Evolutionary conservation across 30 jellyfish, hydroid and myxozoan species (phyloP), one percentile per base, ranked within the genome.

Genomic region (Aurelia aurita): DNA sequence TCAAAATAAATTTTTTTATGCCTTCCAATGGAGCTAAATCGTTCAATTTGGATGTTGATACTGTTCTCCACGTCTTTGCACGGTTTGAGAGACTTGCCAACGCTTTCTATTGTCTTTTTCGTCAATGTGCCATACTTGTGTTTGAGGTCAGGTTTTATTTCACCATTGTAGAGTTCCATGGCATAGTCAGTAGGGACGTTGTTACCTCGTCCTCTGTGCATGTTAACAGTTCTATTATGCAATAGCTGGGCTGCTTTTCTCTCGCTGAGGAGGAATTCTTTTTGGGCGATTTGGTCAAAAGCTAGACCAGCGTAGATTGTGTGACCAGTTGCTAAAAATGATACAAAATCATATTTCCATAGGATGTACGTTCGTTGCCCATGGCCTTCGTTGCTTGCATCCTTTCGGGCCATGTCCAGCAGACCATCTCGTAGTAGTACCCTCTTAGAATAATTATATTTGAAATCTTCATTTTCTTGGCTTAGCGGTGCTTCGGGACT

Each of bases 361-460:
- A 32, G n/a, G 59, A 10, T 3, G 57, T 19, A 67, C 58, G 10
- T 3, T 25, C 79, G 5, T 55, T 25, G 19, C 2, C 79, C 79
- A 67, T 67, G 61, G 3, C 79, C 79, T 67, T 67, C 79, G 2
- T 32, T 67, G 3, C 62, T 67, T 35, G 59, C 79, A 67, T 26
- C 21, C 27, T 4, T 27, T 67, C 59, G 1, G 10, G 59, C n/a
- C 26, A 67, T 15, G 58, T 67, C 79, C 5, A 67, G 58, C 79
- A 67, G 13, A 10, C 79, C 79, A 3, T 67, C 59, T 10, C 14
- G 5, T 5, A 67, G 35, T 25, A 67, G 57, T n/a, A n/a, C n/a
- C n/a, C n/a, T n/a, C n/a, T n/a, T n/a, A n/a, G n/a, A n/a, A n/a
- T n/a, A n/a, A n/a, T n/a, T n/a, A n/a, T n/a, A n/a, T n/a, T n/a